A percentile compares a stretch with the other conserved stretches of the same genome.
phyloP scores from a whole-genome alignment of 2,888 invertebrate genomes.

The Tanypteryx hageni region DNA sequence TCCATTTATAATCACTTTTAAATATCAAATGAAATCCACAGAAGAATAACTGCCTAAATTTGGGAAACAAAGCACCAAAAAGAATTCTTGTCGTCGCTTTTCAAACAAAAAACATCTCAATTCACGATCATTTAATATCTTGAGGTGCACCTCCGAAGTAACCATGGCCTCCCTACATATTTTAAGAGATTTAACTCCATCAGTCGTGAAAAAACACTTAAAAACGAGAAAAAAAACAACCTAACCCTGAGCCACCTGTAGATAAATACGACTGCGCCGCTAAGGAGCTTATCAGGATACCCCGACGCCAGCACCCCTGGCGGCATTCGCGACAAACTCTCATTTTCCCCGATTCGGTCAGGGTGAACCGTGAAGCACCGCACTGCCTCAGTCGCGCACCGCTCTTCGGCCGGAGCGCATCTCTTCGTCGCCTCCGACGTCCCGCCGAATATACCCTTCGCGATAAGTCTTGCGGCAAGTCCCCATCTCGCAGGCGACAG shows the following conservation, averaged over 20 bases:
- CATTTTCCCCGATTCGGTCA: not conserved
- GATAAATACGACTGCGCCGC: slow-evolving; percentile 6
- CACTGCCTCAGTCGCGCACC: not conserved
- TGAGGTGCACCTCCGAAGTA: not conserved
- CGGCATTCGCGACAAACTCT: slow-evolving; percentile 8
- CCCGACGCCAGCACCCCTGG: slow-evolving; percentile 10
- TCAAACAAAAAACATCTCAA: no score
- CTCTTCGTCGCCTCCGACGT: not conserved
- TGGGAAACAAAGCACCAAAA: no score
- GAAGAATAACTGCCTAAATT: no score
- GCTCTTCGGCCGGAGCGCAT: not conserved
- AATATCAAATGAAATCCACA: no score
- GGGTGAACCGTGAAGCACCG: not conserved
- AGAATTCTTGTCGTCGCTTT: no score
- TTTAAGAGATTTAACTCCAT: not conserved
- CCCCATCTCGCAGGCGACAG: not conserved
- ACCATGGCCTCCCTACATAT: not conserved
- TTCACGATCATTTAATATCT: no score
- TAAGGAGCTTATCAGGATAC: slow-evolving; percentile 10
- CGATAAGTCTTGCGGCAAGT: not conserved
- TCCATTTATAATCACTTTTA: no score
- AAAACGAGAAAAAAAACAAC: not conserved
- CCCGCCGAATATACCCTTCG: not conserved
- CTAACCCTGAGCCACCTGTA: not conserved
- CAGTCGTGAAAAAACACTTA: not conserved